Evolutionary conservation across 2,113 vertebrate genomes (phyloP).

Genomic region (Lampris incognitus): DNA sequence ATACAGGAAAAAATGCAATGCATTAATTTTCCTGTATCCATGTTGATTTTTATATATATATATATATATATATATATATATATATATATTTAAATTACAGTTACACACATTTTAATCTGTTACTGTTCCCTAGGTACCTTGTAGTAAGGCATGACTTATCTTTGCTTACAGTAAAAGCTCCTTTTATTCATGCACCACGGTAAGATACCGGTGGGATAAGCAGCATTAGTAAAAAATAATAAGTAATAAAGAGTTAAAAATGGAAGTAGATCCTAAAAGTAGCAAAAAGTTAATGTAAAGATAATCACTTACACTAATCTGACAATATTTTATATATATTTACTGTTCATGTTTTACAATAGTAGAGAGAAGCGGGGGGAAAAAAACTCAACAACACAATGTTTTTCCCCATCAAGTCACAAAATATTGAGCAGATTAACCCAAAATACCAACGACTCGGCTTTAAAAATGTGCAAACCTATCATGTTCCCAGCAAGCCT

Average conservation of each 20-base stretch:
- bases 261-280: not conserved
- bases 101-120: too few relatives aligned
- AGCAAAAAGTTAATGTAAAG: not conserved
- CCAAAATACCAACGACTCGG: conserved; percentile 20
- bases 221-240: too few relatives aligned
- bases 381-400: conserved; percentile 11
- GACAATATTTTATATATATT: not conserved
- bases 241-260: not conserved
- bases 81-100: too few relatives aligned
- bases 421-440: conserved; percentile 41
- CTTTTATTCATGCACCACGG: not conserved
- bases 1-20: too few relatives aligned
- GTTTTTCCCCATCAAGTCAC: conserved; percentile 17
- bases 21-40: too few relatives aligned
- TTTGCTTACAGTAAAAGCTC: not conserved
- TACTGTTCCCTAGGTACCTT: not conserved
- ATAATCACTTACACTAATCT: not conserved
- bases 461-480: conserved; percentile 54
- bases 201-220: not conserved
- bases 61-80: too few relatives aligned
- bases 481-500: conserved; percentile 53
- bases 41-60: too few relatives aligned
- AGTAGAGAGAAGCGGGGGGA: conserved; percentile 1
- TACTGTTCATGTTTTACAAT: conserved; percentile 13
- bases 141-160: not conserved